phyloP scores from a whole-genome alignment of 2,113 vertebrate species.

The Sinosuthora webbiana region DNA sequence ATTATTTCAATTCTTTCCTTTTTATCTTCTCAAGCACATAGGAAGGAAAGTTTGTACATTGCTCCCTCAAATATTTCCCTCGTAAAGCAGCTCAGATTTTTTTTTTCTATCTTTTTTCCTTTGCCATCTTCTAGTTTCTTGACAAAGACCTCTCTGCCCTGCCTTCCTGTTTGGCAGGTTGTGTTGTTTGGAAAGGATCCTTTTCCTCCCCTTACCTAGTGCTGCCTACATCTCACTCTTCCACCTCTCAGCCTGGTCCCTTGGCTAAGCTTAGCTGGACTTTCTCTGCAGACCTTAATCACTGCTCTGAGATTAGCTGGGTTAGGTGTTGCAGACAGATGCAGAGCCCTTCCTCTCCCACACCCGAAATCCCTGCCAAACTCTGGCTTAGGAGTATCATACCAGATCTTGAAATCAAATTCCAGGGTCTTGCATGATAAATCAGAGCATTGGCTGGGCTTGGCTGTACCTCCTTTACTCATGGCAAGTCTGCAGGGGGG shows the following conservation, averaged over 20 bases:
- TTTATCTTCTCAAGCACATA: background rate
- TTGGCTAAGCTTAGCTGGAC: slow-evolving; percentile 4
- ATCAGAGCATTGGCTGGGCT: slow-evolving; percentile 4
- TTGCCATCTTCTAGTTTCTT: background rate
- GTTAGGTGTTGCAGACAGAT: slow-evolving; percentile 3
- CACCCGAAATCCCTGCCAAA: slow-evolving; percentile 8
- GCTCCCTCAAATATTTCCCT: background rate
- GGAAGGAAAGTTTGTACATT: background rate
- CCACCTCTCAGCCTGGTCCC: background rate
- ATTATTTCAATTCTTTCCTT: background rate
- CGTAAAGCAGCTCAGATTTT: background rate
- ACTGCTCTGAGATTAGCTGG: background rate
- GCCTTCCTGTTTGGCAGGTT: background rate
- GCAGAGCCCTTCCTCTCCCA: slow-evolving; percentile 6
- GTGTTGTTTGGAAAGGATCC: background rate
- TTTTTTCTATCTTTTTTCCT: background rate
- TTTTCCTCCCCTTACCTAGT: background rate
- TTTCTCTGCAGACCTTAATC: slow-evolving; percentile 8
- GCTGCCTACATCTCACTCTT: background rate
- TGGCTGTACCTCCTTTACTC: background rate
- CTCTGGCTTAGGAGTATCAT: background rate
- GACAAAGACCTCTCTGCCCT: background rate
- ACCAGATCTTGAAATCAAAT: background rate
- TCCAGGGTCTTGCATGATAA: background rate
- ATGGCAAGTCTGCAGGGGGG: background rate